Evolutionary conservation across 2,797 vertebrate genomes (phyloP), one percentile per base, ranked within the genome.

Genomic region (Lemur catta): DNA sequence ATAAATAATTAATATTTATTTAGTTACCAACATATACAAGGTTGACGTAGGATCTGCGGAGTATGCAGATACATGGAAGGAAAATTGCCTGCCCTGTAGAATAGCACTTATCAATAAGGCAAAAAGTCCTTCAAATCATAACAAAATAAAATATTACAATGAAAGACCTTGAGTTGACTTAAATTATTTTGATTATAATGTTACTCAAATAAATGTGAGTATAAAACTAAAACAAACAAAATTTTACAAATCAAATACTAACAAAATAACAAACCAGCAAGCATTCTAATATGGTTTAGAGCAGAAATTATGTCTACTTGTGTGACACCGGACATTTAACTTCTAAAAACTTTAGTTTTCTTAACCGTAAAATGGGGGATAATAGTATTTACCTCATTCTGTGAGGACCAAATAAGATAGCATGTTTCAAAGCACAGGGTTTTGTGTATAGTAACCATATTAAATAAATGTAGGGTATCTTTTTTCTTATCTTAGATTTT

Each of bases 171-270:
- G 9, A 57, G 2, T 35, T 69, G 78, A 28, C 7, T 80, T 84
- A 82, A 93, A 84, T 82, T 82, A 87, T 93, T 86, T 93, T 74
- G n/a, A 95, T 46, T 52, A 52, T 67, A 30, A 67, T 89, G 26
- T 78, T 81, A 80, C 26, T 71, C 22, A 95, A 93, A 55, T 41
- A 46, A 84, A 74, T 61, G 69, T 12, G 88, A 88, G 8, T 89
- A 52, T 30, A 80, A 85, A 79, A 46, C 18, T 78, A 52, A 78
- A 82, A 69, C 55, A 52, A 84, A 81, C 4, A 61, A 2, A 80
- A 55, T 38, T 26, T 75, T 75, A 69, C 12, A 89, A 91, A 79
- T 55, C 6, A 93, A 89, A 97, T 63, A 24, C 11, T 84, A 72
- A 84, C 20, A 84, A 88, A 72, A 75, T 81, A 92, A 74, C 24